Evolutionary conservation across 92 coral and sea anemone genomes (phyloP), one percentile per base, ranked within the genome.

Genomic region (Muricea muricata): DNA sequence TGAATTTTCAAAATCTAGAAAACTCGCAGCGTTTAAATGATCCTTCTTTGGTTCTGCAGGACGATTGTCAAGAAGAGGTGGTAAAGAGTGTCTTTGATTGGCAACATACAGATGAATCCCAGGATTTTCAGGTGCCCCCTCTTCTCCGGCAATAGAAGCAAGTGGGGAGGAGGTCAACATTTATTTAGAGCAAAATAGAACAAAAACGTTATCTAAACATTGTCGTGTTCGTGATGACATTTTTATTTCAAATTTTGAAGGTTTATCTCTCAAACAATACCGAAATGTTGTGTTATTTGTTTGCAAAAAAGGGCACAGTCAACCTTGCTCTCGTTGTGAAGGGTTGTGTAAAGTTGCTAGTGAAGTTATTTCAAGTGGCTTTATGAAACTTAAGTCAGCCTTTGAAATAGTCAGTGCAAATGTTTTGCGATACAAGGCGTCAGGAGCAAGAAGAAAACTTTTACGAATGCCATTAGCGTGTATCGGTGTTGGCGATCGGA

Each of bases 241-340:
- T n/a, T 65, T 76, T 42, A 85, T 78, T 46, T 85, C 89, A 26
- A 56, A 46, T 79, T 88, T 88, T 75, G 91, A 88, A 42, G 91
- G 88, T 23, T 68, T 88, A 26, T 58, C 88, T 45, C 70, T 88
- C 30, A 50, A 77, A 37, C 66, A 83, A 71, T 88, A 88, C 85
- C 66, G 50, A 75, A 68, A 47, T 32, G 87, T 78, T 32, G 6
- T 80, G 25, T 24, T 79, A 11, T 65, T 57, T 73, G 79, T 88
- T 45, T 83, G 91, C 60, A 56, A 84, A 50, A 66, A 74, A 41
- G 42, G 50, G 48, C 91, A 83, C 58, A 66, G 6, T 23, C 71
- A 48, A 56, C 88, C 91, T 24, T 88, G 91, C 79, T 25, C 48
- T 35, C 50, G 30, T 20, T 87, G 91, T 67, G 17, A 60, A 30